phyloP scores from a whole-genome alignment of 2,888 invertebrate species.

The Epinotia demarniana region DNA sequence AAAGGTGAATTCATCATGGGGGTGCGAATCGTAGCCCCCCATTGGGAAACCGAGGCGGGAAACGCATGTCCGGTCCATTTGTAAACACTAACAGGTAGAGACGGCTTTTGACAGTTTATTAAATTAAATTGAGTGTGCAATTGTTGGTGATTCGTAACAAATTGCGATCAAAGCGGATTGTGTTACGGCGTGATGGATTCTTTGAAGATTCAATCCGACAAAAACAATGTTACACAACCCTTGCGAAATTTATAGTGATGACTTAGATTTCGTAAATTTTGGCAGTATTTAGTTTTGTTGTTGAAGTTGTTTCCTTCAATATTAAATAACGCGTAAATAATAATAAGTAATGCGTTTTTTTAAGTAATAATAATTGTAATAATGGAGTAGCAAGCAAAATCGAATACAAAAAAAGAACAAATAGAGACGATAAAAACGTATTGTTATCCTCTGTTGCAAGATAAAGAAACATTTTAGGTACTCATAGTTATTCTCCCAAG shows the following conservation, averaged over 20 bases:
- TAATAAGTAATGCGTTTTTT: too few species aligned
- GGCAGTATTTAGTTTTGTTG: neutral
- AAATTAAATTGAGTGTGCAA: slow-evolving; percentile 74
- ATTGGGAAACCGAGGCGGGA: slow-evolving; percentile 75
- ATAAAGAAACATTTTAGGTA: neutral
- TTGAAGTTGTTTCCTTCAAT: neutral
- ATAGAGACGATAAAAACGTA: too few species aligned
- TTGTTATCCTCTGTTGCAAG: too few species aligned
- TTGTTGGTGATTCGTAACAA: slow-evolving; percentile 58
- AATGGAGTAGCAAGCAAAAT: too few species aligned
- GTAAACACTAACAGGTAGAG: slow-evolving; percentile 79
- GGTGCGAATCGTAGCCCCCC: slow-evolving; percentile 72
- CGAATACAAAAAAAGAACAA: too few species aligned
- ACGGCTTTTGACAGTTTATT: slow-evolving; percentile 79
- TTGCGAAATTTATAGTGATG: slow-evolving; percentile 24
- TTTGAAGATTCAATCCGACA: slow-evolving; percentile 37
- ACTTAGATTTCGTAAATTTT: neutral
- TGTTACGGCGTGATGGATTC: slow-evolving; percentile 35
- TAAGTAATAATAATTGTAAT: too few species aligned
- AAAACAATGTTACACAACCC: slow-evolving; percentile 32
- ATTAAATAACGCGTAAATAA: too few species aligned
- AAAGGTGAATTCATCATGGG: slow-evolving; percentile 81
- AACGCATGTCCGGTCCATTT: slow-evolving; percentile 82
- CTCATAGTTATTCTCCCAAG: neutral
- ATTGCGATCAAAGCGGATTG: slow-evolving; percentile 46